Base-by-base conservation (phyloP, 2,797 vertebrate genomes). In the Salmo trutta region DNA sequence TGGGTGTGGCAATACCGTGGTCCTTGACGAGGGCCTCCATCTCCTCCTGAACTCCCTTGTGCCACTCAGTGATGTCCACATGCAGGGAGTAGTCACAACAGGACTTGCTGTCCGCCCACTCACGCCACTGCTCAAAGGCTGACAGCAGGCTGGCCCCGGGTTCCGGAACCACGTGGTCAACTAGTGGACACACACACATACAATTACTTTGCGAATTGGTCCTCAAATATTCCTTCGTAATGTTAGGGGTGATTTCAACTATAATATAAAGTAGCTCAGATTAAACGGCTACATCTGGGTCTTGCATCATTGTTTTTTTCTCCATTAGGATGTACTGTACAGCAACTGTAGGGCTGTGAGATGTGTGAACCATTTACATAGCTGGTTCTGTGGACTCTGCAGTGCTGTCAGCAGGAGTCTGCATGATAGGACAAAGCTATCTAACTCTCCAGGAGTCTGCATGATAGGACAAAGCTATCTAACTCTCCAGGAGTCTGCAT, bases 71-170 rank as follows among this genome's bases (percentile, higher is more conserved):
- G 93, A 99, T 95, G 86, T 99, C 97, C 83, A 99, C 88, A 0
- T 99, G 98, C 92, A 99, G 95, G 1, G 98, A 98, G 90, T 98
- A 99, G 92, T 99, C 98, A 0, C 98, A 99, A 94, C 98, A 99
- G 27, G 96, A 95, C 90, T 98, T 99, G 91, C 95, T 94, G 91
- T 99, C 97, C 0, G 98, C 97, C 97, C 98, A 99, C 65, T 98
- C 96, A 19, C 95, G 90, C 98, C 98, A 99, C 93, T 98, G 97
- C 89, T 99, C 97, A 0, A 99, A 98, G 0, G 97, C 95, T 0
- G 96, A 92, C 77, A 99, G 88, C 88, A 99, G 94, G 87, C 97
- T 96, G 73, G 92, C 90, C 0, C 98, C 98, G 0, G 96, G 96
- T 83, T 99, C 98, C 0, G 97, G 94, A 14, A 99, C 90, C 6